These are phyloP conservation scores for Amblyjoppa proteus DNA, from an alignment of 2,888 invertebrate genomes.

Conservation along the genomic window DNA sequence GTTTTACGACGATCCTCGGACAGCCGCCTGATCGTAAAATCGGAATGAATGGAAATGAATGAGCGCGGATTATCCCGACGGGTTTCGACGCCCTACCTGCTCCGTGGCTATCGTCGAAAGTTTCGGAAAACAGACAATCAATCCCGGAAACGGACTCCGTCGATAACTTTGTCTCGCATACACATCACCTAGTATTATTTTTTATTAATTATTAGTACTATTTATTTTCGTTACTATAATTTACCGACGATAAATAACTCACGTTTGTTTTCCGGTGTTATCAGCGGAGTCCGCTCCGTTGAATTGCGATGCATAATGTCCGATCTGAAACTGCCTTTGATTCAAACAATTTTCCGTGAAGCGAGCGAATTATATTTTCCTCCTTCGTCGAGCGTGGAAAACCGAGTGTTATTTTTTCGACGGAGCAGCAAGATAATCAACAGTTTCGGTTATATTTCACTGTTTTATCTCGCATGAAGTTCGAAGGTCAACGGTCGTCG, in stretches of 20 bases:
- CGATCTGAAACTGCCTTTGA: neutral
- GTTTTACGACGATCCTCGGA: too few species aligned
- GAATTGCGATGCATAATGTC: neutral
- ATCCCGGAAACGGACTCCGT: too few species aligned
- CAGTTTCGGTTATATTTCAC: neutral
- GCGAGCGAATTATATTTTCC: neutral
- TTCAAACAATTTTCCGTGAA: neutral
- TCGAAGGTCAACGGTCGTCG: conserved; percentile 43
- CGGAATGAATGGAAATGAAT: too few species aligned
- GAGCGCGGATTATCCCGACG: too few species aligned
- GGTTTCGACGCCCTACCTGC: too few species aligned
- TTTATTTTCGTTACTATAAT: neutral
- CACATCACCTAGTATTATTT: too few species aligned
- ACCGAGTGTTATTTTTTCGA: neutral
- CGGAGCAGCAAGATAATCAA: conserved; percentile 25
- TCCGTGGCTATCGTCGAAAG: too few species aligned
- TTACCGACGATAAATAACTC: neutral
- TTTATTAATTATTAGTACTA: too few species aligned
- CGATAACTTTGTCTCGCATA: too few species aligned
- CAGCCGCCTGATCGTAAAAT: too few species aligned
- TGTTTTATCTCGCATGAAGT: conserved; percentile 37
- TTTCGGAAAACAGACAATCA: too few species aligned
- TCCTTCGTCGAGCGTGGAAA: neutral
- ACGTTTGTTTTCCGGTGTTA: conserved; percentile 24
- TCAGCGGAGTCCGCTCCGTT: conserved; percentile 48